Evolutionary conservation across 64 coral and sea anemone genomes (phyloP), one percentile per base, ranked within the genome.

Genomic region (Acropora yongei): DNA sequence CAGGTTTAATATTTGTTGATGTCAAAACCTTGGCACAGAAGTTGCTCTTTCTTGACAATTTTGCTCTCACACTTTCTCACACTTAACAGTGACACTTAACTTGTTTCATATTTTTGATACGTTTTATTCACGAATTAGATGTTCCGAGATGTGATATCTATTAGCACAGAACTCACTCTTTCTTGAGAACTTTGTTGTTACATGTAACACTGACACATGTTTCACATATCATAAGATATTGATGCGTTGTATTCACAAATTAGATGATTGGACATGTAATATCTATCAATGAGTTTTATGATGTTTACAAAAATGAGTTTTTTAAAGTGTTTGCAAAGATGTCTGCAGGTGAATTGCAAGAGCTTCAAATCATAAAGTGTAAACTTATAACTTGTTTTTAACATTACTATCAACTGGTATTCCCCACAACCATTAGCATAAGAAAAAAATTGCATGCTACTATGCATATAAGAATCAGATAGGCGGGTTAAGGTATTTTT

Each of bases 1-100:
- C 1, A 68, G 88, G 80, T 90, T 77, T 90, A 47, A 67, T 68
- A 67, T 80, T 19, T 80, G 72, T 90, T 58, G 86, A 88, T 88
- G 73, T 19, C 72, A 74, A 76, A 17, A 77, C 67, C 74, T 61
- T 88, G 47, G 86, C 68, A 74, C 16, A 65, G 16, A 20, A 90
- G 30, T 68, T 66, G 19, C 46, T 90, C 0, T 48, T 79, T 53
- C 88, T 90, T 68, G 44, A 80, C 3, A 90, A 90, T 49, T 61
- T 63, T 68, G 78, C 76, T 50, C 63, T 90, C 41, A 65, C 44
- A 80, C 80, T 50, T 51, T 50, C 63, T 90, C 41, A 65, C 44
- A 80, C 80, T 50, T 51, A 89, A 72, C 30, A 79, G 43, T 90
- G 55, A 79, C 50, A 89, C 16, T 60, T 76, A 13, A 76, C 49